Evolutionary conservation across 2,113 vertebrate species (phyloP).

Genomic region (Neomonachus schauinslandi): DNA sequence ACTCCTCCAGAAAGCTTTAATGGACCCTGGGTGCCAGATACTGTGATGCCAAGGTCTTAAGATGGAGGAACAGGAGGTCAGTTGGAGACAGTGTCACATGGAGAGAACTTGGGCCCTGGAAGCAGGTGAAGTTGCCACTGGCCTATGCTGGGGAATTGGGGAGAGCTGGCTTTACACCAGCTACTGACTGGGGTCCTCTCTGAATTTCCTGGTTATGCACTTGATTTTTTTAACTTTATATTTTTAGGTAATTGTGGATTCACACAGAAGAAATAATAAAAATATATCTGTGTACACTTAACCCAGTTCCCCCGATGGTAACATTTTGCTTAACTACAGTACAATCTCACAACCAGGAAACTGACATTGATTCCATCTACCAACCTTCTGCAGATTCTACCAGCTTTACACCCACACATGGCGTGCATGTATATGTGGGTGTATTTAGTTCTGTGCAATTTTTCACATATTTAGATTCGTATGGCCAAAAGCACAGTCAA

Average conservation of each 20-base stretch:
- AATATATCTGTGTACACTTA: not conserved
- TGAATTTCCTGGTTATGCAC: not conserved
- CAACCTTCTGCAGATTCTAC: not conserved
- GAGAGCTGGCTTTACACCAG: not conserved
- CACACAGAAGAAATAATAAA: conserved; percentile 29
- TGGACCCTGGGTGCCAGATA: not conserved
- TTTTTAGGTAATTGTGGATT: not conserved
- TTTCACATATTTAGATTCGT: not conserved
- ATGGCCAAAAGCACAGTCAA: not conserved
- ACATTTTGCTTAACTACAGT: not conserved
- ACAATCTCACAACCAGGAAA: not conserved
- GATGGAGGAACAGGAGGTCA: not conserved
- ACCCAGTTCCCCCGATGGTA: not conserved
- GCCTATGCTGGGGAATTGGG: not conserved
- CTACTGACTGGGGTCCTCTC: not conserved
- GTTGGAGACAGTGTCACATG: not conserved
- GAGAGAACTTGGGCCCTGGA: not conserved
- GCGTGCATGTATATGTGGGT: not conserved
- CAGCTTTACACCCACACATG: not conserved
- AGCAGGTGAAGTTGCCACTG: not conserved
- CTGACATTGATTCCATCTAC: not conserved
- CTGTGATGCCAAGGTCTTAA: not conserved
- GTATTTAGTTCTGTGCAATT: not conserved
- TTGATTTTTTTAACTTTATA: not conserved
- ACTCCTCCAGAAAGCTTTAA: not conserved